phyloP scores from a whole-genome alignment of 2,797 vertebrate genomes.

The Euthynnus affinis region DNA sequence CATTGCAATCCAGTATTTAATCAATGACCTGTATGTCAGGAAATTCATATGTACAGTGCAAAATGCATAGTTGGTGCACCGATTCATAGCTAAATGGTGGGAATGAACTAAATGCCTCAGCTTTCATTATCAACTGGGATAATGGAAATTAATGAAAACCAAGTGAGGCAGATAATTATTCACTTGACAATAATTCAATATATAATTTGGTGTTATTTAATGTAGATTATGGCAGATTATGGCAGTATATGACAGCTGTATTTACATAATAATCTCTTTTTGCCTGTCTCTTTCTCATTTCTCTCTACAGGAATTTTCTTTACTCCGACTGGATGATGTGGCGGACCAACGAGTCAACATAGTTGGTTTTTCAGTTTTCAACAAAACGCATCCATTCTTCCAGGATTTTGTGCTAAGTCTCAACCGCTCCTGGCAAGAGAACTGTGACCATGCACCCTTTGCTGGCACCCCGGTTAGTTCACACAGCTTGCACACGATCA shows the following conservation, averaged over 20 bases:
- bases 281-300: constrained; percentile 24
- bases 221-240: constrained; percentile 15
- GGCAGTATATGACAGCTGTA: constrained; percentile 23
- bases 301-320: constrained; percentile 92
- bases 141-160: constrained; percentile 66
- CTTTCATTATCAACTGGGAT: constrained; percentile 59
- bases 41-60: constrained; percentile 34
- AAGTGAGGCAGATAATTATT: constrained; percentile 54
- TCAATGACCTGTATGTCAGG: constrained; percentile 32
- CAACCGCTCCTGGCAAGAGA: constrained; percentile 99
- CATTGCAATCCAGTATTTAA: constrained; percentile 29
- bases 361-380: constrained; percentile 98
- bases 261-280: constrained; percentile 20
- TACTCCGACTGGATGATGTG: constrained; percentile 92
- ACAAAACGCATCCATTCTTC: constrained; percentile 95
- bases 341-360: constrained; percentile 94
- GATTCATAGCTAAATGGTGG: constrained; percentile 43
- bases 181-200: constrained; percentile 51
- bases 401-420: constrained; percentile 97
- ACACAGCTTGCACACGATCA: constrained; percentile 33
- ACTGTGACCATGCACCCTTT: constrained; percentile 96
- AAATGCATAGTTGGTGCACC: constrained; percentile 41
- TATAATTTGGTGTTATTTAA: constrained; percentile 45
- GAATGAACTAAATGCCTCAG: constrained; percentile 50
- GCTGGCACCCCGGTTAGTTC: constrained; percentile 94